Base-by-base conservation (phyloP, 2,113 vertebrate genomes). In the Tympanuchus pallidicinctus region DNA sequence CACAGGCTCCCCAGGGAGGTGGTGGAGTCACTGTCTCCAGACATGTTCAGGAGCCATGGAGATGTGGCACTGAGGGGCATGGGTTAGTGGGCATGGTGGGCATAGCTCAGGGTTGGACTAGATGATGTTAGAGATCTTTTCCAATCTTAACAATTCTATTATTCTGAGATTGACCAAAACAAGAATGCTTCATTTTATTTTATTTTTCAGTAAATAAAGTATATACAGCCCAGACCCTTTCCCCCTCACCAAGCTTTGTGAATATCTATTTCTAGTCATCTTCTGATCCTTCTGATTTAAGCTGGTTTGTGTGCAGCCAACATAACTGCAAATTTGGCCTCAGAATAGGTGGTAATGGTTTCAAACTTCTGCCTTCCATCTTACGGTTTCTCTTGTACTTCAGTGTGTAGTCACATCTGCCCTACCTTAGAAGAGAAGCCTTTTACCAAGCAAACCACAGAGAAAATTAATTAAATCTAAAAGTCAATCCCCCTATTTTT, bases 401-500 rank as follows among this genome's bases (percentile, higher is more conserved):
- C 24, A 30, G n/a, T 30, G 25, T 61, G 25, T 18, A 36, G 45
- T 32, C 38, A 56, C 24, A 78, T 32, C 34, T 78, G 17, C 52
- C 24, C 81, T 74, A 60, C 18, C 9, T 75, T 72, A 83, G 42
- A 82, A 91, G 15, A 79, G 8, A 76, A 74, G 19, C 2, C 7
- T 81, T 94, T 78, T 59, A 52, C 45, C 7, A 66, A 83, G n/a
- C 13, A 82, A 94, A 45, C 9, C n/a, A 34, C 59, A 28, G 36
- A 76, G 48, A 82, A 91, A 88, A 90, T 38, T 38, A 82, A 86
- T 92, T 80, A 63, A 87, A 85, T 73, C 78, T 79, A 57, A 76
- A 82, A 30, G 12, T 76, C 64, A 59, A 18, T 10, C 18, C 54
- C 10, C 30, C 54, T 30, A 32, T 11, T 17, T 19, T 57, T 66